These are phyloP conservation scores for Smutsia gigantea DNA, from an alignment of 2,797 vertebrate species.

Conservation along the genomic window DNA sequence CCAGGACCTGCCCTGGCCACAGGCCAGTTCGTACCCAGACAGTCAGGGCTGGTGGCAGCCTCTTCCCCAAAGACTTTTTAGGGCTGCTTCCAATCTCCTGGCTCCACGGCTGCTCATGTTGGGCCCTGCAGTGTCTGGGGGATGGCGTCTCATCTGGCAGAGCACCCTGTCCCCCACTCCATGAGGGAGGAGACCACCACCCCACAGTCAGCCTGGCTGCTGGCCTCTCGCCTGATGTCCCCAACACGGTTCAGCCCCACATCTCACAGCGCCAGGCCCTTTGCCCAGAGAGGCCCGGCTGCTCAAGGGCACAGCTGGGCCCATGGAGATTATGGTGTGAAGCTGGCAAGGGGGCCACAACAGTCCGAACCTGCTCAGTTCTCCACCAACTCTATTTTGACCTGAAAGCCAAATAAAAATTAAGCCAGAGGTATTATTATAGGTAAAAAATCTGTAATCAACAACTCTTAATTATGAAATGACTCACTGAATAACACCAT, in stretches of 20 bases:
- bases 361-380: constrained; percentile 58
- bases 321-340: neutral
- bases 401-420: constrained; percentile 78
- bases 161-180: neutral
- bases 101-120: neutral
- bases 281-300: neutral
- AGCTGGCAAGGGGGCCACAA: neutral
- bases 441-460: constrained; percentile 70
- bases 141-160: neutral
- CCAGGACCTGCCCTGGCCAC: neutral
- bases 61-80: neutral
- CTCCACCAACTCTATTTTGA: constrained; percentile 57
- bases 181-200: neutral
- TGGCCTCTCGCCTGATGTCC: neutral
- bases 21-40: neutral
- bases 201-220: neutral
- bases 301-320: neutral
- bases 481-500: constrained; percentile 65
- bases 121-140: neutral
- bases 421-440: constrained; percentile 72
- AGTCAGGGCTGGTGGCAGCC: neutral
- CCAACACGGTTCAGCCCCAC: neutral
- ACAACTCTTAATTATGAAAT: constrained; percentile 78
- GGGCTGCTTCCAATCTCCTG: neutral
- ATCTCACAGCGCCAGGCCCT: neutral